A percentile compares a stretch with the other conserved stretches of the same genome.
phyloP scores from a whole-genome alignment of 2,888 invertebrate species.

The Lordiphosa fenestrarum region DNA sequence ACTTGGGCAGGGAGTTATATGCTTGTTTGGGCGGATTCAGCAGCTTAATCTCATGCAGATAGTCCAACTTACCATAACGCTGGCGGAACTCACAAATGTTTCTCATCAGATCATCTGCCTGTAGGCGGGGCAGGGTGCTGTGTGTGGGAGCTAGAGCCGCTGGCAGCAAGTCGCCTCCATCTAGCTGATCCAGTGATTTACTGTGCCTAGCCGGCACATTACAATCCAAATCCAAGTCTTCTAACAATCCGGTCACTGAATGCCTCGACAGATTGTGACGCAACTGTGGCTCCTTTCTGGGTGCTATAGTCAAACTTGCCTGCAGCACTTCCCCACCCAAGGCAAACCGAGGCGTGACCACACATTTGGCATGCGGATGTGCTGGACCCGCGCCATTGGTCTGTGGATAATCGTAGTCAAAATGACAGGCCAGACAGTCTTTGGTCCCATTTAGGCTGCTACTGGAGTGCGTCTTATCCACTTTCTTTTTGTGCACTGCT shows the following conservation, averaged over 20 bases:
- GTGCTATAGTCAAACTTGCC: constrained; percentile 85
- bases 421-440: constrained; percentile 78
- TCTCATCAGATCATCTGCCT: constrained; percentile 82
- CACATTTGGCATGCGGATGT: constrained; percentile 75
- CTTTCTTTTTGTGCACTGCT: constrained; percentile 35
- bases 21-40: constrained; percentile 78
- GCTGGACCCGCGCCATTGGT: constrained; percentile 64
- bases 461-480: constrained; percentile 71
- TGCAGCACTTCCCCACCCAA: constrained; percentile 83
- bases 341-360: constrained; percentile 83
- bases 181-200: constrained; percentile 90
- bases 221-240: constrained; percentile 78
- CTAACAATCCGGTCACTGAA: constrained; percentile 83
- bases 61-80: constrained; percentile 83
- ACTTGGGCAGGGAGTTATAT: constrained; percentile 80
- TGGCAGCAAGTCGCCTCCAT: constrained; percentile 72
- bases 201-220: constrained; percentile 86
- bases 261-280: constrained; percentile 82
- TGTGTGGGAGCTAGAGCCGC: constrained; percentile 44
- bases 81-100: constrained; percentile 85
- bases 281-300: constrained; percentile 77
- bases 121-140: constrained; percentile 70
- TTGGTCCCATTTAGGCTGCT: constrained; percentile 70
- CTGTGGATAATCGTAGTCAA: constrained; percentile 72
- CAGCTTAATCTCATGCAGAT: constrained; percentile 79